Evolutionary conservation across 2,797 vertebrate genomes (phyloP).

Genomic region (Myotis myotis): DNA sequence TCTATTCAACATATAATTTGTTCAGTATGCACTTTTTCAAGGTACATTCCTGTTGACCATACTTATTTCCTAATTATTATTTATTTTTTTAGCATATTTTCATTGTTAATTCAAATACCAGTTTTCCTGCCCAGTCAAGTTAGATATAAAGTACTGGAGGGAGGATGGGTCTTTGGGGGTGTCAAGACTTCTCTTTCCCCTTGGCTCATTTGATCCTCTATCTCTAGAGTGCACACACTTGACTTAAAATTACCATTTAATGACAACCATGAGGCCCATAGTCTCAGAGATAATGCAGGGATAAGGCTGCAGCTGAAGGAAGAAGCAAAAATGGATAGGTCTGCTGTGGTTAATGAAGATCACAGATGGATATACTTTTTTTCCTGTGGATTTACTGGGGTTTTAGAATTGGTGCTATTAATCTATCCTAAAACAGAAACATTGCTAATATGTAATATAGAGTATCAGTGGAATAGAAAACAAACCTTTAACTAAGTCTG

Average conservation of each 20-base stretch:
- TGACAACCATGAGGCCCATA: neutral
- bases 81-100: neutral
- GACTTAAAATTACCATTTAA: neutral
- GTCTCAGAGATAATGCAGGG: neutral
- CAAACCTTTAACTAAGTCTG: slow-evolving; percentile 71
- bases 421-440: slow-evolving; percentile 70
- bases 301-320: neutral
- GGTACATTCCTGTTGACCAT: neutral
- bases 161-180: neutral
- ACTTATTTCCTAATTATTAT: neutral
- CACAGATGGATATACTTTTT: slow-evolving; percentile 57
- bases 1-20: slow-evolving; percentile 37
- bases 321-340: slow-evolving; percentile 54
- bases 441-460: slow-evolving; percentile 66
- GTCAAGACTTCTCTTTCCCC: neutral
- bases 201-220: neutral
- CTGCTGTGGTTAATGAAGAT: slow-evolving; percentile 65
- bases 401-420: slow-evolving; percentile 74
- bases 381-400: slow-evolving; percentile 44
- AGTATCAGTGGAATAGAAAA: slow-evolving; percentile 65
- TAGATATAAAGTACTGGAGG: neutral
- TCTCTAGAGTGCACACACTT: neutral
- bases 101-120: slow-evolving; percentile 29
- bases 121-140: neutral
- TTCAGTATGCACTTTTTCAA: neutral